Evolutionary conservation across 2,113 vertebrate genomes (phyloP).

Genomic region (Marcusenius ussheri): DNA sequence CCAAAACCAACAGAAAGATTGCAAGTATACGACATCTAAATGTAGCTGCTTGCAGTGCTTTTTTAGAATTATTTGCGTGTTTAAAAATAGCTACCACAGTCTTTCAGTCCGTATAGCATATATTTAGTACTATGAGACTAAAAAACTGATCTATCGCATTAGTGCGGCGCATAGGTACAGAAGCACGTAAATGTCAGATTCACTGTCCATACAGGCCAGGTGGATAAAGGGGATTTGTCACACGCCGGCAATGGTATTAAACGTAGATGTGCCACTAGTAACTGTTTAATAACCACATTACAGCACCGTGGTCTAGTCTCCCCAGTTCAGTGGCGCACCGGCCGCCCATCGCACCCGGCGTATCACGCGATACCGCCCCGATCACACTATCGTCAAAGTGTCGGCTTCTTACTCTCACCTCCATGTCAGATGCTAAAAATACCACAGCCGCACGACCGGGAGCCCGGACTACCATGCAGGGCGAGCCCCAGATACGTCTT

Average conservation of each 20-base stretch:
- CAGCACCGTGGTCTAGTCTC: neutral
- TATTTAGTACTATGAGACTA: neutral
- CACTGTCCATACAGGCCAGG: neutral
- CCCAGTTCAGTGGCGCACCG: neutral
- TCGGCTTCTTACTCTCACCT: neutral
- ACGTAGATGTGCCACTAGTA: neutral
- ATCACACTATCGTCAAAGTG: neutral
- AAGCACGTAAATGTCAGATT: neutral
- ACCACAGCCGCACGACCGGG: neutral
- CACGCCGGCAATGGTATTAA: neutral
- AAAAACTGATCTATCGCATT: neutral
- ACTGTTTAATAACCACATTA: neutral
- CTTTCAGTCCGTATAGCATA: neutral
- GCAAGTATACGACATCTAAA: neutral
- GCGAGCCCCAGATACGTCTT: neutral
- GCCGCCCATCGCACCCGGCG: neutral
- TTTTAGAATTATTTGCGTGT: neutral
- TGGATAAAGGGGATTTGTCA: neutral
- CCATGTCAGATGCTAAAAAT: constrained; percentile 3
- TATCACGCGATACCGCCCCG: neutral
- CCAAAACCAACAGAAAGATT: neutral
- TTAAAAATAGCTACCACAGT: neutral
- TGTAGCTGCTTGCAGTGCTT: neutral
- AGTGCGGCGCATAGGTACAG: neutral
- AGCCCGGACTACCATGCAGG: neutral